Evolutionary conservation across 2,888 invertebrate species (phyloP), one percentile per base, ranked within the genome.

Genomic region (Cheilosia vulpina): DNA sequence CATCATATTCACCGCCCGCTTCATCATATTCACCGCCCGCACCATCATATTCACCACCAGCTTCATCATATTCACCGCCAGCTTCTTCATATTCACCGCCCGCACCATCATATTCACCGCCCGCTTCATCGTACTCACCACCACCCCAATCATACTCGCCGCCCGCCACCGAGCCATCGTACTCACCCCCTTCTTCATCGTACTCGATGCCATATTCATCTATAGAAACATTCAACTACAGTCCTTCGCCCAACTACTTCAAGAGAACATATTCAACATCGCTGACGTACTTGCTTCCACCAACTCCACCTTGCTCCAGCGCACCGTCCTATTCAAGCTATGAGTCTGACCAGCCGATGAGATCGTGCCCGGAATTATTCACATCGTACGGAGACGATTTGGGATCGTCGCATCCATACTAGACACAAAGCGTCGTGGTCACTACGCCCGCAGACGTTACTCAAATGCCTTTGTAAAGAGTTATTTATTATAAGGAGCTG

Each of bases 361-460:
- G 62, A 81, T 71, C 85, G 85, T 85, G 85, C 47, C 85, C 85
- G 31, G 85, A 85, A 85, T 85, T 85, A 85, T 85, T 85, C 55
- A 34, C 53, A 63, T 71, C 78, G 38, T 73, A 65, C 21, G 21
- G 45, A 19, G 24, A 47, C 34, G 21, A 45, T 19, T 50, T 43
- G 31, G 77, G 72, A 78, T 58, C 79, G 65, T 58, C 83, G 45
- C 19, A 53, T 34, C 69, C 79, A 71, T 84, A 69, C 69, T 75
- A 84, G 80, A 65, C 58, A 52, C 58, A 69, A 58, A 27, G 45
- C 47, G 57, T 55, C 66, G 24, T 19, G 58, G 53, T 60, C 60
- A 57, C 17, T 68, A 13, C 11, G 65, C 43, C 21, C 21, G 47
- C 53, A 77, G 72, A 62, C 65, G 53, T 55, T 52, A 60, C 58